Conservation (phyloP, 2,888 invertebrate genomes). For the Heliconius hortense region DNA sequence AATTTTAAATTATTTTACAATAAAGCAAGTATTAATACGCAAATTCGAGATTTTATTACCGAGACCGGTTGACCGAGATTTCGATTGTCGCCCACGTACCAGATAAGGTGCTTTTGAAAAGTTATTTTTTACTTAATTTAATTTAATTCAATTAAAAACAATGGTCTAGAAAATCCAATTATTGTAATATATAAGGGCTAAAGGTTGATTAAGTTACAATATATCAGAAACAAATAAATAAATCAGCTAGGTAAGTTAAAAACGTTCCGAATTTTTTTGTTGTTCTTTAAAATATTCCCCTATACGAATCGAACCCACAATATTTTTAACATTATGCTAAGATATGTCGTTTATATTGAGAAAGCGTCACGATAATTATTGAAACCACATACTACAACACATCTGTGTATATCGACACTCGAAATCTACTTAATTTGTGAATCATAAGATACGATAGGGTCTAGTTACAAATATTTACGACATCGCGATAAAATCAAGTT, state of each 20-base stretch:
- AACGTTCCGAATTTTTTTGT: too few relatives aligned
- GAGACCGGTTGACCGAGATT: slow-evolving; percentile 22
- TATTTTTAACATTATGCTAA: not conserved
- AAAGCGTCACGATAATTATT: not conserved
- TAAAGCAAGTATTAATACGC: slow-evolving; percentile 48
- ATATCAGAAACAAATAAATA: too few relatives aligned
- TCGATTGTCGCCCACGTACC: slow-evolving; percentile 26
- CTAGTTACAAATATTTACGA: slow-evolving; percentile 25
- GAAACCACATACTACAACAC: not conserved
- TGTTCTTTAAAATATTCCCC: not conserved
- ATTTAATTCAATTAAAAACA: not conserved
- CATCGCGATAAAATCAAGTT: slow-evolving; percentile 19
- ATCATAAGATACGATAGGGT: slow-evolving; percentile 14
- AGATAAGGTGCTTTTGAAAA: not conserved
- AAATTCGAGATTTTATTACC: slow-evolving; percentile 26
- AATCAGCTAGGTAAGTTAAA: too few relatives aligned
- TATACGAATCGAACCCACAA: not conserved
- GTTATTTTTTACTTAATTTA: not conserved
- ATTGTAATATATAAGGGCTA: too few relatives aligned
- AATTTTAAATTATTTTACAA: slow-evolving; percentile 61
- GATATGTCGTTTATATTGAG: not conserved
- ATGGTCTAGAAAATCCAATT: not conserved
- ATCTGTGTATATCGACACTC: slow-evolving; percentile 1
- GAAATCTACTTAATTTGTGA: slow-evolving; percentile 18
- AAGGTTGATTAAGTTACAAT: too few relatives aligned